These are phyloP conservation scores for Tethya wilhelma DNA, from an alignment of 37 sponge, comb jelly and placozoan species.

Conservation along the genomic window DNA sequence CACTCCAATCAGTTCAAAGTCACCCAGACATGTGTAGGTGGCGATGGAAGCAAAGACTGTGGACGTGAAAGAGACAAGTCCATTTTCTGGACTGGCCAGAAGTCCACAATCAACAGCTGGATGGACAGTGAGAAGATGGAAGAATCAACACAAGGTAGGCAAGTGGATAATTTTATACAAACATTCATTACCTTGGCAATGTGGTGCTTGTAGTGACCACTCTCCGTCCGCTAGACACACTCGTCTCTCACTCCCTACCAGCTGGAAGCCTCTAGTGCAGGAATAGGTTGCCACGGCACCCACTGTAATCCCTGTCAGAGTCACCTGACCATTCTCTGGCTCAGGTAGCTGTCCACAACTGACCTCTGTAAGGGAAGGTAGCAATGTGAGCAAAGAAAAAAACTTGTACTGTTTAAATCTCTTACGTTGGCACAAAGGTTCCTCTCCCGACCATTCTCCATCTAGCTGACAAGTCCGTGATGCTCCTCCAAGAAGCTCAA, in stretches of 20 bases:
- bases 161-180: too few relatives aligned
- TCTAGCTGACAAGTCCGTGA: conserved; percentile 44
- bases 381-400: too few relatives aligned
- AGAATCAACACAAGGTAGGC: background rate
- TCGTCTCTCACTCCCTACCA: conserved; percentile 14
- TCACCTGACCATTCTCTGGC: conserved; percentile 6
- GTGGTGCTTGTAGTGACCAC: conserved; percentile 27
- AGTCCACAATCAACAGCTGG: conserved; percentile 23
- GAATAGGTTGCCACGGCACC: conserved; percentile 22
- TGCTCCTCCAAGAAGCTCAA: conserved; percentile 25
- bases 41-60: conserved; percentile 12
- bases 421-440: conserved; percentile 57
- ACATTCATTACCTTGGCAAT: conserved; percentile 25
- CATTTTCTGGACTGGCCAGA: conserved; percentile 12
- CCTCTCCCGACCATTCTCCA: conserved; percentile 68
- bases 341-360: background rate
- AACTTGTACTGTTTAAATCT: background rate
- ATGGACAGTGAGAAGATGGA: background rate
- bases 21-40: conserved; percentile 36
- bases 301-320: background rate
- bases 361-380: background rate
- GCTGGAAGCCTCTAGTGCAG: conserved; percentile 33
- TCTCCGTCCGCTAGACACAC: conserved; percentile 21
- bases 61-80: conserved; percentile 20
- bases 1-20: conserved; percentile 18